Conservation (phyloP, 2,797 vertebrate genomes). For the Pseudotriccus pelzelni region DNA sequence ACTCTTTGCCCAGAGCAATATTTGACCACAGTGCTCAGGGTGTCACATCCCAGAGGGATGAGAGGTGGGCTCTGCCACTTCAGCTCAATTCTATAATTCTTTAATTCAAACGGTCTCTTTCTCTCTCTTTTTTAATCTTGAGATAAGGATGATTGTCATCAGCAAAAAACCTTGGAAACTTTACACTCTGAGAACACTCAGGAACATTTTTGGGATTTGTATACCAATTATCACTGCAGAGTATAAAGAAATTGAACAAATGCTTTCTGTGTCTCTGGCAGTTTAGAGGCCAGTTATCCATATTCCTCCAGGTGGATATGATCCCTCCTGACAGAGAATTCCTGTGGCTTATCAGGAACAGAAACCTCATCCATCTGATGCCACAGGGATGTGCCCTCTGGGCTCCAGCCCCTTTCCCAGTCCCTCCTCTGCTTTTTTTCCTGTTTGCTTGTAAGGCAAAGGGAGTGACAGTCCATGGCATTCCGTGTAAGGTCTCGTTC, state of each 20-base stretch:
- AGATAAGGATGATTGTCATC: neutral
- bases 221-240: neutral
- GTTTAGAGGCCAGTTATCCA: neutral
- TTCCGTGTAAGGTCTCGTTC: accelerated
- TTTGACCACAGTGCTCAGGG: neutral
- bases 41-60: neutral
- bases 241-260: neutral
- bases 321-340: neutral
- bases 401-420: neutral
- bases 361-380: accelerated
- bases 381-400: accelerated
- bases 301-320: neutral
- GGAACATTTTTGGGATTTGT: neutral
- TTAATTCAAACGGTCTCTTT: neutral
- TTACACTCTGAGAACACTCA: slow-evolving; percentile 5
- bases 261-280: neutral
- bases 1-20: neutral
- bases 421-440: neutral
- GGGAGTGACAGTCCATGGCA: neutral
- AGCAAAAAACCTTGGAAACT: neutral
- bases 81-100: neutral
- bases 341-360: neutral
- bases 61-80: neutral
- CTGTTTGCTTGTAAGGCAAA: neutral
- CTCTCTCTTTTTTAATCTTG: neutral